Evolutionary conservation across 2,888 invertebrate genomes (phyloP), one percentile per base, ranked within the genome.

Genomic region (Agriopis leucophaearia): DNA sequence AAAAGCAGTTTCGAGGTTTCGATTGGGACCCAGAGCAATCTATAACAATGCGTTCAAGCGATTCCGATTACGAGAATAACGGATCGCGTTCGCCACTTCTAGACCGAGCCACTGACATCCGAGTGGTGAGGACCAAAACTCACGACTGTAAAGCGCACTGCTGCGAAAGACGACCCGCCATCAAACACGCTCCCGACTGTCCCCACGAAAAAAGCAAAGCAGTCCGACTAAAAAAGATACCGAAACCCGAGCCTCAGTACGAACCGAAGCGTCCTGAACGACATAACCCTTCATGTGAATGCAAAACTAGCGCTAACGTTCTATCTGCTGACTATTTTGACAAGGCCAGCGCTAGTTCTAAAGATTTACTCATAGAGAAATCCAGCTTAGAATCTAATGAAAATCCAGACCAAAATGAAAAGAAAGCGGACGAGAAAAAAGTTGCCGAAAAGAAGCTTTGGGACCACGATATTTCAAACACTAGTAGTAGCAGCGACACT

Each of bases 11-110:
- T 69, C 84, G 93, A 15, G 94, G 94, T 0, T 94, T 94, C 70
- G 94, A 94, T 70, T 94, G 92, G 90, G 92, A 94, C 47, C 92
- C 91, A 0, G 94, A 94, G 61, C 91, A 92, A 68, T 94, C 94
- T 0, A 85, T 91, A 0, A 89, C 88, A 0, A 80, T 88, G 70
- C 85, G 92, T 1, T 94, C 94, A 16, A 96, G 96, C 35, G 96
- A 96, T 83, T 96, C 95, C 9, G 96, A 96, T 67, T 95, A 94
- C 72, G 96, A 96, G 81, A 96, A 96, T 80, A 95, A 95, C 78
- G 96, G 96, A 0, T 96, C 96, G 2, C 91, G 96, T 44, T 96
- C 96, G 0, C 96, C 97, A 0, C 84, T 97, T 62, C 90, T 96
- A 12, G 95, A 96, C 70, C 90, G 94, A 57, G 86, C 92, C 1